Conservation (phyloP, 2,797 vertebrate genomes). For the Lacerta agilis region DNA sequence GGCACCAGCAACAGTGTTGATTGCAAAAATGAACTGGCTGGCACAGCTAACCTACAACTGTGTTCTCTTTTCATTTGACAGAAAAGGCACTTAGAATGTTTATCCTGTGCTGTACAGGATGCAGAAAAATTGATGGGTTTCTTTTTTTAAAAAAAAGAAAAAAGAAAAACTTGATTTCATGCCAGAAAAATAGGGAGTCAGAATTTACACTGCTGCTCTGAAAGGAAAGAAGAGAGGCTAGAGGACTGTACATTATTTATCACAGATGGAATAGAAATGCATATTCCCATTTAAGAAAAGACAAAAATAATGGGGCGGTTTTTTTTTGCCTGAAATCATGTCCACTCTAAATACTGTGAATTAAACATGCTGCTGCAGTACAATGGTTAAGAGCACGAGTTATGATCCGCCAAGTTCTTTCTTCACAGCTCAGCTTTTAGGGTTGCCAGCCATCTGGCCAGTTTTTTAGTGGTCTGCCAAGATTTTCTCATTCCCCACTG, state of each 20-base stretch:
- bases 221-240: background rate
- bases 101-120: background rate
- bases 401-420: background rate
- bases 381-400: background rate
- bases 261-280: background rate
- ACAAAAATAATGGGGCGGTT: too few species aligned
- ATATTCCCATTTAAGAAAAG: background rate
- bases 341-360: background rate
- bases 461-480: background rate
- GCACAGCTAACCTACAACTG: background rate
- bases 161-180: background rate
- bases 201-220: background rate
- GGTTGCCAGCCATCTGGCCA: background rate
- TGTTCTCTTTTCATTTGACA: conserved; percentile 3
- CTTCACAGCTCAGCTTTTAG: background rate
- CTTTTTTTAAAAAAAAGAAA: background rate
- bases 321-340: background rate
- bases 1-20: background rate
- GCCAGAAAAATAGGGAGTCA: background rate
- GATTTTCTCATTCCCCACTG: background rate
- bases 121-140: background rate
- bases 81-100: background rate
- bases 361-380: background rate
- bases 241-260: background rate
- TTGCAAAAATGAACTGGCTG: background rate